These are phyloP conservation scores for Eidolon dupreanum DNA, from an alignment of 2,797 vertebrate species.

Conservation along the genomic window DNA sequence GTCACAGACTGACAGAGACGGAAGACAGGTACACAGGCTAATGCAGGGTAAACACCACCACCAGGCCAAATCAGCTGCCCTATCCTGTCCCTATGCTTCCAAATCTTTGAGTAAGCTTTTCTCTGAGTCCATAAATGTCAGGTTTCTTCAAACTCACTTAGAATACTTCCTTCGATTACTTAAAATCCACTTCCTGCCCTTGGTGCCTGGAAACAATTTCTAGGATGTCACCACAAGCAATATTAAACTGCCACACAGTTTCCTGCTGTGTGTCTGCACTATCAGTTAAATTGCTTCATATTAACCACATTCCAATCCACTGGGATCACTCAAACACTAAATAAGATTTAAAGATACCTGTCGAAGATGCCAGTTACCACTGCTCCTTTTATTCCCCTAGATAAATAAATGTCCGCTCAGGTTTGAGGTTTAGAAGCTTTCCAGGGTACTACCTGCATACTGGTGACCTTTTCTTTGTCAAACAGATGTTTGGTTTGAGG, in stretches of 20 bases:
- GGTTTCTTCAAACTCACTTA: conserved; percentile 74
- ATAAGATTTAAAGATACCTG: conserved; percentile 76
- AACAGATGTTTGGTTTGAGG: conserved; percentile 20
- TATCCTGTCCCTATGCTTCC: not conserved
- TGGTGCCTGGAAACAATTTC: conserved; percentile 77
- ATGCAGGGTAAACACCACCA: conserved; percentile 32
- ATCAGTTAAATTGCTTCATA: conserved; percentile 77
- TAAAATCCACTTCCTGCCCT: conserved; percentile 76
- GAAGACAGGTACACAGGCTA: conserved; percentile 37
- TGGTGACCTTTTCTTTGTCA: conserved; percentile 19
- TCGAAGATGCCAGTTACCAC: conserved; percentile 51
- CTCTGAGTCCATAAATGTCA: conserved; percentile 76
- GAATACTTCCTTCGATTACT: conserved; percentile 78
- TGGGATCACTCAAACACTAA: conserved; percentile 71
- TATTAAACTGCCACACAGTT: conserved; percentile 75
- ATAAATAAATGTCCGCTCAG: conserved; percentile 8
- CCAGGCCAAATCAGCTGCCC: conserved; percentile 20
- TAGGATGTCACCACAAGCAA: conserved; percentile 75
- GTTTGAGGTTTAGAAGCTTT: conserved; percentile 51
- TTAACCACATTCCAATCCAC: conserved; percentile 76
- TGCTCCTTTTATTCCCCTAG: conserved; percentile 42
- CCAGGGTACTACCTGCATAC: not conserved
- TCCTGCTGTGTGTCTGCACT: conserved; percentile 72
- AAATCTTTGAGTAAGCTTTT: conserved; percentile 55
- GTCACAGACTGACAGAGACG: conserved; percentile 39